These are phyloP conservation scores for Caenorhabditis panamensis DNA, from an alignment of 2,888 invertebrate genomes.

Conservation along the genomic window DNA sequence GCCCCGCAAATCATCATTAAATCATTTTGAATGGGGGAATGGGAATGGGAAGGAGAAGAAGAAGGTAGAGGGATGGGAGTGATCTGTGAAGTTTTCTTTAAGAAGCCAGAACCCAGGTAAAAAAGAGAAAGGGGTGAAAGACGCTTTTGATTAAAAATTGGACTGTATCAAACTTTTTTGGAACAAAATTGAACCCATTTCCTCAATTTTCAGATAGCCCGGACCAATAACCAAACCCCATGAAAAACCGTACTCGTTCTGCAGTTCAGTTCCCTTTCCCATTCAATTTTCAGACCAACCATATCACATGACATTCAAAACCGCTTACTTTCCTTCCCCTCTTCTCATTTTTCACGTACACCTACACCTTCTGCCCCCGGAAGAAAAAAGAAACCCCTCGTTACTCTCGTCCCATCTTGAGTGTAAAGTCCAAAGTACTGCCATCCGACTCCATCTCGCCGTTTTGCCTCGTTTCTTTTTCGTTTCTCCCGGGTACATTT, in stretches of 20 bases:
- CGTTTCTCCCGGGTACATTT: constrained; percentile 29
- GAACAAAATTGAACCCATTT: too few relatives aligned
- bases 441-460: not conserved
- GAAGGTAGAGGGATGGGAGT: constrained; percentile 1
- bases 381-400: not conserved
- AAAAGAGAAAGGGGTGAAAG: not conserved
- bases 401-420: constrained; percentile 3
- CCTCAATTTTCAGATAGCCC: too few relatives aligned
- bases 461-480: too few relatives aligned
- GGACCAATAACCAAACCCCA: too few relatives aligned
- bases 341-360: not conserved
- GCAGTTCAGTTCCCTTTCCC: too few relatives aligned
- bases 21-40: too few relatives aligned
- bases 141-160: not conserved
- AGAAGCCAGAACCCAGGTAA: too few relatives aligned
- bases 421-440: constrained; percentile 56
- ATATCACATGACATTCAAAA: constrained; percentile 16
- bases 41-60: not conserved
- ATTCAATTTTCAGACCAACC: not conserved
- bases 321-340: not conserved
- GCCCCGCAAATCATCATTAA: constrained; percentile 38
- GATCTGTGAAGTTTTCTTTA: constrained; percentile 46
- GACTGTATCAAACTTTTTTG: not conserved
- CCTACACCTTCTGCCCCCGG: not conserved
- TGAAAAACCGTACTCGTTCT: too few relatives aligned